Evolutionary conservation across 2,888 invertebrate species (phyloP), one percentile per base, ranked within the genome.

Genomic region (Penaeus monodon): DNA sequence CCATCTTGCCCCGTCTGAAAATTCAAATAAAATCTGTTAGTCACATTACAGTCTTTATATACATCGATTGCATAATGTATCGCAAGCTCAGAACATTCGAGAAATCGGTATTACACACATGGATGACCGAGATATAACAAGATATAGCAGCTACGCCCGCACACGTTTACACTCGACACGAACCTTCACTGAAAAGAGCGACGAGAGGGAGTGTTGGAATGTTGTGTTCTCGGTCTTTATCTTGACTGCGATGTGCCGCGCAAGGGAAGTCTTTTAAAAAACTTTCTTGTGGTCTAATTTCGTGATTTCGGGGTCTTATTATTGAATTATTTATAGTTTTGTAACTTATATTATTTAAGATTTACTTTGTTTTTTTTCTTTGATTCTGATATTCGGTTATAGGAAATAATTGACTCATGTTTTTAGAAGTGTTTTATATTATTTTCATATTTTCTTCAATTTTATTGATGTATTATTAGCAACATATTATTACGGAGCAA

Each of bases 1-100:
- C 99, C 99, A 99, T 99, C 93, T 94, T 95, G 90, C 81, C 68
- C 81, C 68, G 24, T 65, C 74, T 38, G n/a, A 64, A 79, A 65
- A 79, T 29, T 22, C 29, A 57, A 68, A 76, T 74, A n/a, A 22
- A 27, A 49, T 29, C 24, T 6, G 63, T 49, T 17, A 63, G 27
- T 1, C 14, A 27, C 12, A 79, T 57, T 27, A 44, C 24, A 63
- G 27, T 57, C 57, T 7, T 27, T 63, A 64, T n/a, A 57, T 63
- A 29, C 20, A 20, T 63, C 63, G 27, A 79, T 63, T 57, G 17
- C 57, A 57, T 57, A 14, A 57, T 57, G 17, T 57, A 57, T 57
- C 57, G 57, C 57, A 57, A 57, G 57, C 57, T 57, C 3, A 57
- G 57, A 57, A 57, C 57, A 17, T 17, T 27, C 27, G 14, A 79